Conservation (phyloP, 2,113 vertebrate species). For the Cyanoramphus novaezelandiae region DNA sequence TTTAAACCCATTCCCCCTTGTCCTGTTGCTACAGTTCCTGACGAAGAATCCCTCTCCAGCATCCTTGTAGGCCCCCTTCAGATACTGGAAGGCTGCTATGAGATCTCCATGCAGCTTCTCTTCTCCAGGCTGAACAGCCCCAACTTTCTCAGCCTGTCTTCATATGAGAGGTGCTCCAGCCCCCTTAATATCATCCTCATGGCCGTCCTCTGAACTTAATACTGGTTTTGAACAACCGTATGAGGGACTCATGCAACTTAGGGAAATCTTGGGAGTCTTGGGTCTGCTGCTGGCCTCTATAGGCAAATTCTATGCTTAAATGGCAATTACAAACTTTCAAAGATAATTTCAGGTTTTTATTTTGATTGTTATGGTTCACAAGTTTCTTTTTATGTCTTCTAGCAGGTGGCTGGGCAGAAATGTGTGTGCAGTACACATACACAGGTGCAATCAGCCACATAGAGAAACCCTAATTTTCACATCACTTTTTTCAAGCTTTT, state of each 20-base stretch:
- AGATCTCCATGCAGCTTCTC: neutral
- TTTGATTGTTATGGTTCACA: neutral
- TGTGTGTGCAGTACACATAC: neutral
- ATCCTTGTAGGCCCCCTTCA: neutral
- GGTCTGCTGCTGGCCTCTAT: neutral
- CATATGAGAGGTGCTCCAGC: neutral
- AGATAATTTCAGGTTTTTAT: neutral
- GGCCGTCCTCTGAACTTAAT: neutral
- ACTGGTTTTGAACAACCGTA: neutral
- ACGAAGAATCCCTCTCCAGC: neutral
- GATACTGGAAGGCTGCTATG: neutral
- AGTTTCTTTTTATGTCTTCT: neutral
- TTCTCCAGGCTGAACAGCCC: neutral
- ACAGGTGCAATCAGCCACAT: neutral
- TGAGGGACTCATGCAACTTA: neutral
- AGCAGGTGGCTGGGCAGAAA: neutral
- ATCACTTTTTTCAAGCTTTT: neutral
- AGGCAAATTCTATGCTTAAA: conserved; percentile 3
- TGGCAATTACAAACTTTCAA: neutral
- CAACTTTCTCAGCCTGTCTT: neutral
- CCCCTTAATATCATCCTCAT: neutral
- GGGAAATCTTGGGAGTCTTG: neutral
- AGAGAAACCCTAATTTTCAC: neutral
- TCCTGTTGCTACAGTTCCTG: neutral
- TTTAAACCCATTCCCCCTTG: neutral